These are phyloP conservation scores for Fopius arisanus DNA, from an alignment of 1,140 invertebrate species.

Conservation along the genomic window DNA sequence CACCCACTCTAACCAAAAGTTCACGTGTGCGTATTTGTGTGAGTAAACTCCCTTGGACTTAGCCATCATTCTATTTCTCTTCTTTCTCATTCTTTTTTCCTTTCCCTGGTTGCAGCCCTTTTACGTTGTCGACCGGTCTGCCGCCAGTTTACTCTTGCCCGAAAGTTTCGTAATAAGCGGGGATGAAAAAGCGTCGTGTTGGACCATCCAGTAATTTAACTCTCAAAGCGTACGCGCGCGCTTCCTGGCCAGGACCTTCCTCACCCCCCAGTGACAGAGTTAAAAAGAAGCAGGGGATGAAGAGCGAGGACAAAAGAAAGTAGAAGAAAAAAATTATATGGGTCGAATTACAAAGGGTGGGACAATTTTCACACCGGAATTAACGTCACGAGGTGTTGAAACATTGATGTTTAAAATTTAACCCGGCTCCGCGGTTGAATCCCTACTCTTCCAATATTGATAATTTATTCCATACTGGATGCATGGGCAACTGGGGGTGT, in stretches of 20 bases:
- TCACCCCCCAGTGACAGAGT: background rate
- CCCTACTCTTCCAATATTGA: background rate
- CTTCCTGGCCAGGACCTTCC: slow-evolving; percentile 6
- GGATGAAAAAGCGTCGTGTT: slow-evolving; percentile 11
- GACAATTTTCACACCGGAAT: background rate
- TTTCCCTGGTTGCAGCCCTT: background rate
- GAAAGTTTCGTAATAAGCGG: slow-evolving; percentile 13
- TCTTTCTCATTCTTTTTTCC: background rate
- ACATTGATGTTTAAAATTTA: background rate
- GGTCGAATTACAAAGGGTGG: background rate
- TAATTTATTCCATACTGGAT: slow-evolving; percentile 1
- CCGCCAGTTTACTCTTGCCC: slow-evolving; percentile 9
- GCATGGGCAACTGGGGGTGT: background rate
- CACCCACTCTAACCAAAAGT: background rate
- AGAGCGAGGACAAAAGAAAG: background rate
- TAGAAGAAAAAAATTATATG: background rate
- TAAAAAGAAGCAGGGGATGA: background rate
- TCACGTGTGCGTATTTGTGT: background rate
- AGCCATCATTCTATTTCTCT: background rate
- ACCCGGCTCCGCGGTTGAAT: background rate
- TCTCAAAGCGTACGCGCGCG: slow-evolving; percentile 9
- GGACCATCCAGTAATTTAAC: slow-evolving; percentile 14
- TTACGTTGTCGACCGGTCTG: slow-evolving; percentile 12
- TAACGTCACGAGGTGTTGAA: background rate
- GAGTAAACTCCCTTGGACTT: slow-evolving; percentile 3